Conservation (phyloP, 2,797 vertebrate genomes). For the Spatula clypeata region DNA sequence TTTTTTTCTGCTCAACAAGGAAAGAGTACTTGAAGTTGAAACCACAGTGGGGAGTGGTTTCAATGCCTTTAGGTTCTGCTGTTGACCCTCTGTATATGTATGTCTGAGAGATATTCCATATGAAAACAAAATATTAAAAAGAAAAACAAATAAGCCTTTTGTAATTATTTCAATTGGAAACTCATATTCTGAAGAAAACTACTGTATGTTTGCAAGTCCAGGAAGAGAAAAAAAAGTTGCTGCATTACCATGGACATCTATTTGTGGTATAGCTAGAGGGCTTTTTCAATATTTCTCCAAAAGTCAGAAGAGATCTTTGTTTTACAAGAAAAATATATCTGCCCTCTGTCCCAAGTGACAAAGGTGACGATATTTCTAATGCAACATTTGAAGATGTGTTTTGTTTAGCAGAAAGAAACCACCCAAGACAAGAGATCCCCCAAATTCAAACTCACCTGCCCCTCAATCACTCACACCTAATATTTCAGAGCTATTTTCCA, state of each 20-base stretch:
- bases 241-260: background rate
- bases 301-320: background rate
- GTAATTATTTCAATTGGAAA: background rate
- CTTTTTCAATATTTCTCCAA: background rate
- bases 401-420: background rate
- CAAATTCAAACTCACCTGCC: background rate
- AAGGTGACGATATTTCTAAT: background rate
- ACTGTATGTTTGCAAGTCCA: background rate
- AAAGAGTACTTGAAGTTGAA: background rate
- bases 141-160: background rate
- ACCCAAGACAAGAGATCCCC: background rate
- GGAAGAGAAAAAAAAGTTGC: accelerated
- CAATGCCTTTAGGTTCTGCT: background rate
- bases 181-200: background rate
- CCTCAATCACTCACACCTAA: background rate
- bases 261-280: background rate
- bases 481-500: background rate
- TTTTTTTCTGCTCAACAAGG: background rate
- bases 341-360: background rate
- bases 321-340: background rate
- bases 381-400: background rate
- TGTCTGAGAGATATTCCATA: background rate
- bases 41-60: background rate
- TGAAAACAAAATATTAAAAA: background rate
- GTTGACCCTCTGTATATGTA: background rate